phyloP scores from a whole-genome alignment of 37 sponge, comb jelly and placozoan species.

The Axinella damicornis region DNA sequence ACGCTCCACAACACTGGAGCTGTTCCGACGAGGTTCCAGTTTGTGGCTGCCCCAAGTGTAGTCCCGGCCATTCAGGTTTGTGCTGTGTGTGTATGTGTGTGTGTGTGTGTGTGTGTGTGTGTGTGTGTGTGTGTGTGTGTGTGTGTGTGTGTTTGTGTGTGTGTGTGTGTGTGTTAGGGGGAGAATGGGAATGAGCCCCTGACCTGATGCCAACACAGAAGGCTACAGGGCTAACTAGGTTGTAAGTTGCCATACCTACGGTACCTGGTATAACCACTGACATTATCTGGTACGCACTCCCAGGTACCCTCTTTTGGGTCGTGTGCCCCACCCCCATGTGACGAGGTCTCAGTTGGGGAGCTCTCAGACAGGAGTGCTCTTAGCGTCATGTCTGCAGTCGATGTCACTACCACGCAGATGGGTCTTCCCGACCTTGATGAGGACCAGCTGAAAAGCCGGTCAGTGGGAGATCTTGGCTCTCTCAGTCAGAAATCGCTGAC shows the following conservation, averaged over 20 bases:
- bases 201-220: no score
- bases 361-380: constrained; percentile 13
- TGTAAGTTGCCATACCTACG: no score
- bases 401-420: neutral
- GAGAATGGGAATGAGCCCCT: neutral
- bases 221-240: no score
- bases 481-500: constrained; percentile 1
- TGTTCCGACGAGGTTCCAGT: constrained; percentile 67
- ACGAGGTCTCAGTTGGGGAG: neutral
- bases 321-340: no score
- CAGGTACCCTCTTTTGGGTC: no score
- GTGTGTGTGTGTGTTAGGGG: no score
- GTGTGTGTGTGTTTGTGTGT: no score
- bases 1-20: constrained; percentile 82
- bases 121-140: no score
- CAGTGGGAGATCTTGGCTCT: neutral
- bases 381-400: constrained; percentile 24
- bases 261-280: no score
- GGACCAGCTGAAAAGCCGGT: neutral
- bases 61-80: no score
- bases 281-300: neutral
- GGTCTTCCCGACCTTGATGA: neutral
- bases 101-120: no score
- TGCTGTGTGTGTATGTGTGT: no score
- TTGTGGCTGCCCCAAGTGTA: neutral